Evolutionary conservation across 1,140 invertebrate genomes (phyloP).

Genomic region (Anoplolepis gracilipes): DNA sequence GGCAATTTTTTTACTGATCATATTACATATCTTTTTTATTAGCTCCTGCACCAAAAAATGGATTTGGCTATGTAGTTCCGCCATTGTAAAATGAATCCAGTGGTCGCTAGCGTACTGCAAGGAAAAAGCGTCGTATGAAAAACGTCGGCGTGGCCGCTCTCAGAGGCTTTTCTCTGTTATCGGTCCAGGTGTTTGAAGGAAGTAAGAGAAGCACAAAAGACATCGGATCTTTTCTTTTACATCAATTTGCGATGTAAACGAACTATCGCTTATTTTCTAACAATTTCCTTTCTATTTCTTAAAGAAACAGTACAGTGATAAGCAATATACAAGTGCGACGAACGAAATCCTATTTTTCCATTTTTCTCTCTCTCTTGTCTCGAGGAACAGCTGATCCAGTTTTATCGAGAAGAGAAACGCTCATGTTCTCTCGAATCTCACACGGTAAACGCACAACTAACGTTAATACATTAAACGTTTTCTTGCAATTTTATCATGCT

Average conservation of each 20-base stretch:
- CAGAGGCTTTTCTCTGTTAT: too few relatives aligned
- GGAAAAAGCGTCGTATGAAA: too few relatives aligned
- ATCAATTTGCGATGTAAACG: background rate
- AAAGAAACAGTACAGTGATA: background rate
- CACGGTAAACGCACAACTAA: background rate
- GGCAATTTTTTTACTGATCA: constrained; percentile 43
- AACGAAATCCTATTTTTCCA: background rate
- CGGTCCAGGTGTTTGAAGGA: too few relatives aligned
- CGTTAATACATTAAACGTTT: background rate
- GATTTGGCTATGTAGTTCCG: too few relatives aligned
- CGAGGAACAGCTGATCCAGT: constrained; percentile 42
- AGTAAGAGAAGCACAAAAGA: too few relatives aligned
- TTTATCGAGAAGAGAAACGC: background rate
- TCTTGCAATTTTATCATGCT: background rate
- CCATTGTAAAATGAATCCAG: too few relatives aligned
- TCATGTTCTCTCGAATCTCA: background rate
- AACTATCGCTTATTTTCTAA: background rate
- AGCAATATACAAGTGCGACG: constrained; percentile 10
- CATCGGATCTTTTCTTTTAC: background rate
- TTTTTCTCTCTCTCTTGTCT: background rate
- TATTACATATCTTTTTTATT: constrained; percentile 67
- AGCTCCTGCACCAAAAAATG: constrained; percentile 69
- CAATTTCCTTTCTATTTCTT: background rate
- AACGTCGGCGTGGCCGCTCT: too few relatives aligned
- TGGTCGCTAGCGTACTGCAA: too few relatives aligned